Evolutionary conservation across 2,888 invertebrate species (phyloP).

Genomic region (Pristionchus japonicus): DNA sequence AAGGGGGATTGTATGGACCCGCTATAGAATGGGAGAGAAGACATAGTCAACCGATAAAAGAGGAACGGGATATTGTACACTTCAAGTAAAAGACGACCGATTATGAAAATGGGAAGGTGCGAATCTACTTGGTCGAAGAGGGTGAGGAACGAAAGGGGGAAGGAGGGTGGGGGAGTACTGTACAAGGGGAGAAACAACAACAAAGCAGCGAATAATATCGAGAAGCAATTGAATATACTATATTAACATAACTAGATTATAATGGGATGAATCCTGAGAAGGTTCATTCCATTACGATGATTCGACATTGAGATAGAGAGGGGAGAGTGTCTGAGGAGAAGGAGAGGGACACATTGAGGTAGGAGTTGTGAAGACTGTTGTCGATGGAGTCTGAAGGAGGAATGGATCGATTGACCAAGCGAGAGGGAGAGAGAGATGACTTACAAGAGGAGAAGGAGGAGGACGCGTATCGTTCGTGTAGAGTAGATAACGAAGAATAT

Average conservation of each 20-base stretch:
- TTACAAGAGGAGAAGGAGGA: constrained; percentile 13
- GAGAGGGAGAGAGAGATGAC: not conserved
- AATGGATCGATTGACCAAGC: not conserved
- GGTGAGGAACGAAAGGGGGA: not conserved
- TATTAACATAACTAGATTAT: not conserved
- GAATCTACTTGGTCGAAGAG: not conserved
- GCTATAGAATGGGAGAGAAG: constrained; percentile 4
- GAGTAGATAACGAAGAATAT: constrained; percentile 51
- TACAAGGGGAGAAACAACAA: not conserved
- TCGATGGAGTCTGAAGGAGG: not conserved
- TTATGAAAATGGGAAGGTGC: constrained; percentile 15
- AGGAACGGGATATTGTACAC: not conserved
- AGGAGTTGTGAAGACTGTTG: not conserved
- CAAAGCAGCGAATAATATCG: not conserved
- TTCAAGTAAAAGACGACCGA: constrained; percentile 10
- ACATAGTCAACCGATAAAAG: not conserved
- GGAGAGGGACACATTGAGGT: constrained; percentile 13
- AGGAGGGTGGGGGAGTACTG: not conserved
- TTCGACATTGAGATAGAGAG: constrained; percentile 33
- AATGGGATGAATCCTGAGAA: not conserved
- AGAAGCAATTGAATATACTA: not conserved
- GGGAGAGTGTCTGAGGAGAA: not conserved
- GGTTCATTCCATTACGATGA: not conserved
- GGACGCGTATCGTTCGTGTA: constrained; percentile 41
- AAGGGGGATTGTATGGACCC: not conserved